Base-by-base conservation (phyloP, 1,140 invertebrate genomes). In the Epicauta chinensis region DNA sequence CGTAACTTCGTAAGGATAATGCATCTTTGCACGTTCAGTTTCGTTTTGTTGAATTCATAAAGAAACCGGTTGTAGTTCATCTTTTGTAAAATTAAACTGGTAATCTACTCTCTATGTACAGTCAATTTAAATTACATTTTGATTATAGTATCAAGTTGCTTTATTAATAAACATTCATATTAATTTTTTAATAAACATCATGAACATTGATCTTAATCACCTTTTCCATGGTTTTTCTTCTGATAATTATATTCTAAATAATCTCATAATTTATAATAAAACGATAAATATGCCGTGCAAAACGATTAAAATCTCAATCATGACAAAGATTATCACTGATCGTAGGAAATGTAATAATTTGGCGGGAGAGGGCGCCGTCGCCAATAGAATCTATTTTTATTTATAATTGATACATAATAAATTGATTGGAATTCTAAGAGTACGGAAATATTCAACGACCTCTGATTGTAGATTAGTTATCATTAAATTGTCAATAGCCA, bases 51-150 rank as follows among this genome's bases (percentile, higher is more conserved):
- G n/a, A 32, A 11, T 32, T 15, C 4, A 44, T 32, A 6, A 44
- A 17, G 14, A 44, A 30, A 46, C 43, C 31, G 45, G 23, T 23
- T 23, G 23, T 23, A 23, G 30, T 29, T 34, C 35, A 34, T 30
- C 30, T 47, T 38, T 46, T 14, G n/a, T 13, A 16, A 29, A 47
- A 47, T 17, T 34, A 36, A 47, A 47, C 36, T 47, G 7, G 16
- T 31, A 47, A 23, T n/a, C n/a, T n/a, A n/a, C 45, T 34, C 32
- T 47, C 45, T 38, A 38, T 23, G 38, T 38, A 38, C 45, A 38
- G 38, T 47, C 38, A 30, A 47, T 47, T 37, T 38, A 47, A 47
- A 38, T 5, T 37, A 47, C 30, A 12, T 37, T 34, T 46, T 47
- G 45, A 47, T 37, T 16, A 47, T 46, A 47, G 34, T 16, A 16